Evolutionary conservation across 2,888 invertebrate genomes (phyloP).

Genomic region (Drosophila tripunctata): DNA sequence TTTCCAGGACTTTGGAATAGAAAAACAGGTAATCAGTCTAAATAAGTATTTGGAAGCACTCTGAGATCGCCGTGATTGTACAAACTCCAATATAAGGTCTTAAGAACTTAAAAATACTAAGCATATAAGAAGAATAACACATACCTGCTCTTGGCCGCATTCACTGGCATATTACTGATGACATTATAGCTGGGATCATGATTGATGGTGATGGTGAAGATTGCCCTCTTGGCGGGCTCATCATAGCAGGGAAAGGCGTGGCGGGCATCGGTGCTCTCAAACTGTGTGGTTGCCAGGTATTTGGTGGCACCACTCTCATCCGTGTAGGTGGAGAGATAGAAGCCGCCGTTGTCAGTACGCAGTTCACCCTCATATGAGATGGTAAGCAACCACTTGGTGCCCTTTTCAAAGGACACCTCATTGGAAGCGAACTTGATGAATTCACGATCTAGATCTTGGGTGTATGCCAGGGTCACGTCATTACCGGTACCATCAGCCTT

Average conservation of each 20-base stretch:
- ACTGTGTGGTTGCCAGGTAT: slow-evolving; percentile 88
- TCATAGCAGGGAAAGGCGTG: slow-evolving; percentile 91
- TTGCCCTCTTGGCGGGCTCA: slow-evolving; percentile 89
- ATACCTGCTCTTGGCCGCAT: slow-evolving; percentile 38
- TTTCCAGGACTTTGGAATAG: slow-evolving; percentile 33
- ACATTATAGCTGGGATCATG: slow-evolving; percentile 78
- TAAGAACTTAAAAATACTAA: no score
- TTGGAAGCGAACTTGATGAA: slow-evolving; percentile 69
- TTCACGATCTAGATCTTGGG: slow-evolving; percentile 59
- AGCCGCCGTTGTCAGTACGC: slow-evolving; percentile 87
- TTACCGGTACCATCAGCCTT: slow-evolving; percentile 3
- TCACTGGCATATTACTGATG: slow-evolving; percentile 85
- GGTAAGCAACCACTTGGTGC: slow-evolving; percentile 84
- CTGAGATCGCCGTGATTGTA: no score
- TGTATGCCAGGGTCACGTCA: not conserved
- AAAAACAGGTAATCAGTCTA: no score
- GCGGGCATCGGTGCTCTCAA: slow-evolving; percentile 88
- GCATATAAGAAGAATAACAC: no score
- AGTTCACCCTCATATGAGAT: slow-evolving; percentile 87
- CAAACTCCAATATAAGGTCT: no score
- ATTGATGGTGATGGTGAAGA: slow-evolving; percentile 74
- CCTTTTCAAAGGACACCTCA: slow-evolving; percentile 45
- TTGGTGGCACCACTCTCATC: slow-evolving; percentile 63
- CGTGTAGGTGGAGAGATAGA: slow-evolving; percentile 86
- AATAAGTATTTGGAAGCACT: not conserved